phyloP scores from a whole-genome alignment of 2,113 vertebrate species.

The Chaenogobius annularis region DNA sequence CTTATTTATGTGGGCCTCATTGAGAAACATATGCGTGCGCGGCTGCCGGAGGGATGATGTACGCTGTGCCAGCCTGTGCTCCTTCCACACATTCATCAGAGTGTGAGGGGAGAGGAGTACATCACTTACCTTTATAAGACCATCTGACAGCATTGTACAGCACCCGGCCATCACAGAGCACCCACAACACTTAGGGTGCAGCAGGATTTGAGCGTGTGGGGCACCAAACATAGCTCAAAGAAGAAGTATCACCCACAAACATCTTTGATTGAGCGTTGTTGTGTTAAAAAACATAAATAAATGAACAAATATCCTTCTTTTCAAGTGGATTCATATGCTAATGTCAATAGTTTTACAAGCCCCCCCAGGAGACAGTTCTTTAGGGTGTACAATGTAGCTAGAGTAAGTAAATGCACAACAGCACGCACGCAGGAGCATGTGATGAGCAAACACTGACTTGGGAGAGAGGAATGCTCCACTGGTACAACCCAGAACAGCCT shows the following conservation, averaged over 20 bases:
- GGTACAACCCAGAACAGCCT: slow-evolving; percentile 28
- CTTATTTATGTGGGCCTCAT: slow-evolving; percentile 52
- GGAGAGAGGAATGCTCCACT: slow-evolving; percentile 23
- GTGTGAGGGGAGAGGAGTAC: slow-evolving; percentile 38
- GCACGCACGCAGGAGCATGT: neutral
- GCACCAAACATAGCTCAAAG: slow-evolving; percentile 27
- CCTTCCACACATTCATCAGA: slow-evolving; percentile 64
- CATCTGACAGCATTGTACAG: slow-evolving; percentile 54
- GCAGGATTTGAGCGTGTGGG: slow-evolving; percentile 1
- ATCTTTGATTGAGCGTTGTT: neutral
- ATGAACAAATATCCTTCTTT: too few relatives aligned
- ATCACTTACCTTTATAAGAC: slow-evolving; percentile 73
- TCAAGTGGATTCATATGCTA: too few relatives aligned
- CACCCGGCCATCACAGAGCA: slow-evolving; percentile 41
- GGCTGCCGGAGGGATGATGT: slow-evolving; percentile 56
- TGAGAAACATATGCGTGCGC: slow-evolving; percentile 38
- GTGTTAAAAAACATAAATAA: neutral
- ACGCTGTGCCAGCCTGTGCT: slow-evolving; percentile 47
- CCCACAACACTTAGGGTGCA: slow-evolving; percentile 11
- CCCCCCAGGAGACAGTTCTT: neutral
- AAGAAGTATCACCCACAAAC: slow-evolving; percentile 1
- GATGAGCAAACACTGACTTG: slow-evolving; percentile 5
- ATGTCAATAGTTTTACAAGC: too few relatives aligned
- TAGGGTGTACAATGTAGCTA: too few relatives aligned
- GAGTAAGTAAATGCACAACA: neutral